phyloP scores from a whole-genome alignment of 2,888 invertebrate species.

The Dioctria rufipes region DNA sequence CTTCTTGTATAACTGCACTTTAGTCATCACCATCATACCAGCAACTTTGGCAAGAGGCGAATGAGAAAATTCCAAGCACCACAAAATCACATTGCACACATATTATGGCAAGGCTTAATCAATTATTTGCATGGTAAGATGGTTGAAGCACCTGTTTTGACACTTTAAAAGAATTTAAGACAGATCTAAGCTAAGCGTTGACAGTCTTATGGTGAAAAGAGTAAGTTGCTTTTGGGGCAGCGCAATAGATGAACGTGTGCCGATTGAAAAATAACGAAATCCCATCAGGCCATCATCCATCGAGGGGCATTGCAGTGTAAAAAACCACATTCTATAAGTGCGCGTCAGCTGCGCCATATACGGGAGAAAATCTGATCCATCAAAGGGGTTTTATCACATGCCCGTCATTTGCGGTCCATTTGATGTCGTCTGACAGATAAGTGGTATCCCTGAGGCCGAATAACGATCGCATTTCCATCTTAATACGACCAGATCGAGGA shows the following conservation, averaged over 20 bases:
- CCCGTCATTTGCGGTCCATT: conserved; percentile 13
- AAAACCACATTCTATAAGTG: conserved; percentile 8
- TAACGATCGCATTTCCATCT: conserved; percentile 43
- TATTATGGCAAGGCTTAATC: background rate
- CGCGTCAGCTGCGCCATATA: conserved; percentile 16
- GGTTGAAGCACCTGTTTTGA: conserved; percentile 20
- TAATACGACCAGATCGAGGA: conserved; percentile 19
- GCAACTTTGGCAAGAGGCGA: too few relatives aligned
- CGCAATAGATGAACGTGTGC: background rate
- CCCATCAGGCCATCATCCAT: background rate
- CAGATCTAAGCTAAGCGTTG: background rate
- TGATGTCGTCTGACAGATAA: conserved; percentile 15
- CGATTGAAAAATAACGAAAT: conserved; percentile 25
- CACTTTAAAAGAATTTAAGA: background rate
- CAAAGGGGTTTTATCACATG: conserved; percentile 19
- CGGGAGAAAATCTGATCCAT: conserved; percentile 25
- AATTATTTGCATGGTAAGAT: conserved; percentile 12
- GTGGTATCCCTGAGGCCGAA: conserved; percentile 34
- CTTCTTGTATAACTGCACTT: background rate
- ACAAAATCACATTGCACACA: too few relatives aligned
- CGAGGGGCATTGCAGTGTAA: background rate
- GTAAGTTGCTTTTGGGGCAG: background rate
- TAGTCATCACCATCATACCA: too few relatives aligned
- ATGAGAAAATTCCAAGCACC: too few relatives aligned
- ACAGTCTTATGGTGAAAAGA: background rate